Evolutionary conservation across 1,140 invertebrate species (phyloP), one percentile per base, ranked within the genome.

Genomic region (Drosophila tropicalis): DNA sequence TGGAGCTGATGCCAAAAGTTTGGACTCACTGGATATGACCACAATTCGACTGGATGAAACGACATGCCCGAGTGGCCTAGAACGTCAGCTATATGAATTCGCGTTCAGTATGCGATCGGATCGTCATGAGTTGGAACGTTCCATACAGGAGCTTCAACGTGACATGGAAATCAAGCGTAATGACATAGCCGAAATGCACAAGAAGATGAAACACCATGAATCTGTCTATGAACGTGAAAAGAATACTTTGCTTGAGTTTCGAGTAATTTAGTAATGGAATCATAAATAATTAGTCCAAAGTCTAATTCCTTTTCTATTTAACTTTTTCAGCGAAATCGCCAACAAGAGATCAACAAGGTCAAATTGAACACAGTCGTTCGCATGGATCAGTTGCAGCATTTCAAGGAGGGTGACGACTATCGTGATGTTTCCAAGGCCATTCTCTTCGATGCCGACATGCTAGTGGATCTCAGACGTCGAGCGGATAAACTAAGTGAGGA

Each of bases 31-130:
- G 19, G 93, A 95, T 77, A 93, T 95, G 64, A 93, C 93, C 4
- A 93, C 94, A 0, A 93, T 95, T 25, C 93, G 94, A 9, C 93
- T 95, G 19, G 96, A 97, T 84, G 95, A 97, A 72, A 95, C 94
- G 86, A 92, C 95, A 17, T 97, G 96, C 83, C 96, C 96, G 0
- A 92, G 94, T 22, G 96, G 95, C 1, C 96, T 96, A 86, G 95
- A 96, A 57, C 93, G 93, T 64, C 93, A 93, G 1, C 89, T 96
- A 2, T 96, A 95, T 77, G 93, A 96, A 29, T 90, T 94, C 67
- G 94, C 95, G n/a, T 94, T 95, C 74, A 84, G 93, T 10, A 91
- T 95, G 77, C 93, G 95, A 47, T 83, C 93, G 44, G 93, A 94
- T 51, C 93, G 95, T 91, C 94, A 94, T 77, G 78, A 85, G 1